A percentile compares a stretch with the other conserved stretches of the same genome.
Conservation (phyloP, 2,888 invertebrate species). For the Cephus sareptanus region DNA sequence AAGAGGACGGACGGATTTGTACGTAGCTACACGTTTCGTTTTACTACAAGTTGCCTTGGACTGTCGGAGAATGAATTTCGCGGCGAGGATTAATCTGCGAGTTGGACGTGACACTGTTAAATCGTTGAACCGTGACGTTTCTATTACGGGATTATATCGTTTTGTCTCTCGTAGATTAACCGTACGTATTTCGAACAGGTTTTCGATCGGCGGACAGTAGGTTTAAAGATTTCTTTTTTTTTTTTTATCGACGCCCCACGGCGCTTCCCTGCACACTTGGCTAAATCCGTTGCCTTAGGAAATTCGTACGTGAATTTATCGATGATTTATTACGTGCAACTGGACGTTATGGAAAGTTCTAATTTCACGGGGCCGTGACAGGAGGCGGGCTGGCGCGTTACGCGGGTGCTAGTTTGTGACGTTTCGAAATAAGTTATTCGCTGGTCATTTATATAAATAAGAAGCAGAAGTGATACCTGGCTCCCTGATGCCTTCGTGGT, state of each 20-base stretch:
- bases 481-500: conserved; percentile 56
- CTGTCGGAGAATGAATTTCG: too few relatives aligned
- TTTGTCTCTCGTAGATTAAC: background rate
- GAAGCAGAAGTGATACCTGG: conserved; percentile 63
- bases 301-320: too few relatives aligned
- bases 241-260: too few relatives aligned
- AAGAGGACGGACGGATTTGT: background rate
- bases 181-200: background rate
- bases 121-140: background rate
- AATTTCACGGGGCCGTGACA: background rate
- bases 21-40: too few relatives aligned
- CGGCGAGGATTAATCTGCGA: too few relatives aligned
- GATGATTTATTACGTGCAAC: background rate
- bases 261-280: too few relatives aligned
- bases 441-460: conserved; percentile 67
- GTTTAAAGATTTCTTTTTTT: too few relatives aligned
- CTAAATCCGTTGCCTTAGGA: too few relatives aligned
- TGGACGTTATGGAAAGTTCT: background rate
- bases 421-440: conserved; percentile 55
- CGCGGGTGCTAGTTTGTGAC: conserved; percentile 30
- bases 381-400: conserved; percentile 25
- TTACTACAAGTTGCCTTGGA: too few relatives aligned
- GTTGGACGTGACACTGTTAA: too few relatives aligned
- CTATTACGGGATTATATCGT: conserved; percentile 2
- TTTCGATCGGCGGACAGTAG: background rate